Evolutionary conservation across 2,888 invertebrate genomes (phyloP), one percentile per base, ranked within the genome.

Genomic region (Autographa gamma): DNA sequence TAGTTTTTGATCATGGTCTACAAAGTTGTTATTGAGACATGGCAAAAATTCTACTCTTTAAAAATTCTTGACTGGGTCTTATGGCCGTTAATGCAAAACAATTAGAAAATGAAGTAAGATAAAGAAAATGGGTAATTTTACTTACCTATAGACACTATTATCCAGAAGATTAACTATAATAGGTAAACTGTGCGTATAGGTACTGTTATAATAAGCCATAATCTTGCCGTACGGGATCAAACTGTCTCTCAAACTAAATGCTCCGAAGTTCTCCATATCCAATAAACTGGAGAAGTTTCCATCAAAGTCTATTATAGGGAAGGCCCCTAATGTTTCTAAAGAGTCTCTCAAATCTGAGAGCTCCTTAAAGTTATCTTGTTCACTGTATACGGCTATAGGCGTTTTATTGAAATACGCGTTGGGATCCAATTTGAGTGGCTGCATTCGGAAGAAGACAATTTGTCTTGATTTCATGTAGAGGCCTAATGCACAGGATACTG

Each of bases 181-280:
- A 4, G 98, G 98, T 82, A 98, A 93, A 74, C 97, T 97, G 89
- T 98, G 98, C 63, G 97, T 96, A 85, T 97, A 97, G 0, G 98
- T 98, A 86, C 97, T 98, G 88, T 98, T 98, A 91, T 97, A 97
- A 76, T 97, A 96, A 54, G 97, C 95, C 80, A 97, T 96, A 25
- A 97, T 92, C 74, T 96, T 96, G 66, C 96, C 96, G 71, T 96
- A 96, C 0, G 96, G 95, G 65, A 92, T 87, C 65, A 93, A 89
- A 77, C 96, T 97, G 14, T 95, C 94, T 63, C 95, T 96, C 62
- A 97, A 90, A 86, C 96, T 97, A 78, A 97, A 95, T 2, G 97
- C 97, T 25, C 97, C 97, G 92, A 97, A 96, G 80, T 97, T 97
- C 72, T 97, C 96, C 89, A 96, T 96, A 43, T 96, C 92, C 31